Conservation (phyloP, 2,113 vertebrate genomes). For the Pampusana beccarii region DNA sequence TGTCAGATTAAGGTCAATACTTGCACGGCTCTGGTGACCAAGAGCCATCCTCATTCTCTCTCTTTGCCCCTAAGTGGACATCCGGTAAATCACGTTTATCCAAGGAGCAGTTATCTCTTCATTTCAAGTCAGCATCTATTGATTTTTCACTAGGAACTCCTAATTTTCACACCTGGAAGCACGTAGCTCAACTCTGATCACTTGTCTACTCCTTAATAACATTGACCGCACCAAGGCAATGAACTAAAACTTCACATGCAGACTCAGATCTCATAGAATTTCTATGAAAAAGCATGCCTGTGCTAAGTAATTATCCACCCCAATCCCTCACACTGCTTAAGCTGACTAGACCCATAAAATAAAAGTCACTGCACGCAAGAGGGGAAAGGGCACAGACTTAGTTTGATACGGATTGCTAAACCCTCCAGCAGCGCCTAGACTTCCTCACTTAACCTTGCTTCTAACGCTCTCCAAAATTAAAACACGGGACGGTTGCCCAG, state of each 20-base stretch:
- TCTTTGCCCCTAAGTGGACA: no score
- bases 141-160: neutral
- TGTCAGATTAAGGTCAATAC: neutral
- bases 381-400: neutral
- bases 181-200: fast-evolving
- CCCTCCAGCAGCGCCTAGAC: neutral
- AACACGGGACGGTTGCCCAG: neutral
- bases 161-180: neutral
- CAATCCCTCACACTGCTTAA: neutral
- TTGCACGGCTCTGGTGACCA: fast-evolving
- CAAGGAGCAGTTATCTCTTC: neutral
- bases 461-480: neutral
- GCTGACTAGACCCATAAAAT: neutral
- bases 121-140: neutral
- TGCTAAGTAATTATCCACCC: neutral
- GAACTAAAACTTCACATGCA: neutral
- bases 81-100: neutral
- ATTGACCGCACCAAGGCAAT: fast-evolving
- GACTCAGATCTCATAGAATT: neutral
- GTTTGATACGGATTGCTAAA: neutral
- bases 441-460: neutral
- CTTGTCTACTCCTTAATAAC: fast-evolving
- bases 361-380: neutral
- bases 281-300: neutral
- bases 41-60: neutral